Evolutionary conservation across 1,140 invertebrate genomes (phyloP), one percentile per base, ranked within the genome.

Genomic region (Helicoverpa zea): DNA sequence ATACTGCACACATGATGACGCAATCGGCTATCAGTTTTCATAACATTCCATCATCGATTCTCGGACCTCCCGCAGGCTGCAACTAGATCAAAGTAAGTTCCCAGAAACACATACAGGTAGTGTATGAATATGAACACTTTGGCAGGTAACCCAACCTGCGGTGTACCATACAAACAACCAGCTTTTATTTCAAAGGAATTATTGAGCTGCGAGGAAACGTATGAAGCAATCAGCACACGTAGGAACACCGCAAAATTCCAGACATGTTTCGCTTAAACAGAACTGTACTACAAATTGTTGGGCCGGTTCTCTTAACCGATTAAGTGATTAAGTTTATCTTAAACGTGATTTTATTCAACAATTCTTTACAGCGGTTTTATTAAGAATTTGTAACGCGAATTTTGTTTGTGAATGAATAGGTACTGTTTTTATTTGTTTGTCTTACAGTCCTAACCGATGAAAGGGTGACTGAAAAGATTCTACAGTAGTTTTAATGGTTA

Each of bases 191-290:
- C 35, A 63, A 76, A 76, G 56, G 43, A 61, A 76, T 13, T 51
- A 76, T 51, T 61, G 35, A 76, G 43, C 43, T 76, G 30, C 56
- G 35, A 47, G 56, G 54, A 59, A 61, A 59, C 61, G 23, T 51
- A 76, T 52, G 58, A 63, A 76, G 73, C 63, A 76, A 76, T 63
- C 73, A 51, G 63, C 56, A 59, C 73, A 76, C 73, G 73, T 76
- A 76, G 14, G 35, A 35, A 30, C 18, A 23, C 58, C 23, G 43
- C 73, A 63, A 63, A 12, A 76, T 76, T 76, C 73, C 47, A 76
- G 73, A 76, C 73, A 76, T 43, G 73, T 76, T 76, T 76, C 73
- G 29, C 14, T 72, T 54, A 72, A 63, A 51, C 35, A 47, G 58
- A 63, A 76, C 43, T 63, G 18, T 51, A 10, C 35, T 76, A 52